Conservation (phyloP, 2,888 invertebrate species). For the Lasioglossum pauxillum region DNA sequence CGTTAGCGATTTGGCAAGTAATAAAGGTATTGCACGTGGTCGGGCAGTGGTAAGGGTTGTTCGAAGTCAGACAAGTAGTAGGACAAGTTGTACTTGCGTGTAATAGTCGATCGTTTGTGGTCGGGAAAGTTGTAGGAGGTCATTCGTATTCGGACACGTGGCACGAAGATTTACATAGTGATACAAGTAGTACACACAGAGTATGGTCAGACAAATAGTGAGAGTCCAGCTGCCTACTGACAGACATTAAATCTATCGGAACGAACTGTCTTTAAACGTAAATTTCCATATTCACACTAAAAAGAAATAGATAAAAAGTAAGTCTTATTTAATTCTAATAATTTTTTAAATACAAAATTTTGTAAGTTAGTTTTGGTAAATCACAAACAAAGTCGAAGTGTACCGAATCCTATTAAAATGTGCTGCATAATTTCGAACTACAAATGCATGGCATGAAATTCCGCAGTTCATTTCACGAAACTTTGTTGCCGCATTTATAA, state of each 20-base stretch:
- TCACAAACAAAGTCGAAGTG: no score
- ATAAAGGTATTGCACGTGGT: neutral
- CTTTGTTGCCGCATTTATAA: no score
- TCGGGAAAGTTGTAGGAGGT: neutral
- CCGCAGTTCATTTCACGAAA: no score
- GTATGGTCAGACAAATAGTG: neutral
- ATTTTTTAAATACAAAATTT: no score
- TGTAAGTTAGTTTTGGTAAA: no score
- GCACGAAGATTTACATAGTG: neutral
- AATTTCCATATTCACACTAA: neutral
- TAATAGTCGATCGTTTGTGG: neutral
- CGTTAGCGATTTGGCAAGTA: constrained; percentile 9
- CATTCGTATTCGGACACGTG: neutral
- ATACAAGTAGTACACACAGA: neutral
- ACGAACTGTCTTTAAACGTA: neutral
- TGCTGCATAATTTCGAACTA: no score
- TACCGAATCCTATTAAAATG: no score
- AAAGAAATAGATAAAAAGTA: neutral
- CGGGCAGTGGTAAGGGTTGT: neutral
- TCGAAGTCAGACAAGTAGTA: neutral
- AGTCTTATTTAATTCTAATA: neutral
- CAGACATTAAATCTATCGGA: neutral
- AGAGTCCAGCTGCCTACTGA: neutral
- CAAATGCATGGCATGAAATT: no score
- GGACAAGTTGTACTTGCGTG: neutral